Evolutionary conservation across 2,113 vertebrate species (phyloP), one percentile per base, ranked within the genome.

Genomic region (Bos indicus): DNA sequence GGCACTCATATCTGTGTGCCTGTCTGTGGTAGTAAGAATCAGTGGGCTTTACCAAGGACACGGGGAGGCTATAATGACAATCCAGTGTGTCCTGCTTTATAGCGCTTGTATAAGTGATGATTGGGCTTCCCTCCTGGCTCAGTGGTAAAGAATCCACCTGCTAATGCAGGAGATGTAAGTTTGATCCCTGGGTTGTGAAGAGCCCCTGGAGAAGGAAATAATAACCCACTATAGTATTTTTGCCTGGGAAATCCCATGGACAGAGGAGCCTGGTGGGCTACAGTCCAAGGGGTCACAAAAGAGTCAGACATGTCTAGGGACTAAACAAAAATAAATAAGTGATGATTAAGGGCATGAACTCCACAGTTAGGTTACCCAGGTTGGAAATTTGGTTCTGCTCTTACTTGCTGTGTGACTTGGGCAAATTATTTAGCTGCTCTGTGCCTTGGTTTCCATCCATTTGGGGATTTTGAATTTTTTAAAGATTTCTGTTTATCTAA

Each of bases 361-460:
- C 62, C 28, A 7, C 5, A 54, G 17, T 26, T 43, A 17, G 26
- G 67, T n/a, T 67, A n/a, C 1, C 48, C 57, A 64, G 21, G 16
- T 64, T 17, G 90, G 92, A 84, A 89, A 71, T 14, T 17, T 94
- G 7, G 11, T 83, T 97, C 26, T 54, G 7, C 40, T 94, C 12
- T n/a, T 43, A 51, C 10, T 83, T 90, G 52, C 62, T 96, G 2
- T 84, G 6, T 60, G 40, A 28, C 46, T 46, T 91, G 51, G 54
- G 46, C 9, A 81, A 67, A 25, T 46, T 21, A 40, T 82, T 57
- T 25, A 19, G 23, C 3, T 1, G 59, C 40, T 89, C n/a, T 56
- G 30, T 10, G 2, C 17, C 90, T 95, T 71, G 67, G 3, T 56
- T 94, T 94, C 80, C 25, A 84, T 26, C 46, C 67, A 4, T 54